Evolutionary conservation across 2,888 invertebrate species (phyloP).

Genomic region (Myathropa florea): DNA sequence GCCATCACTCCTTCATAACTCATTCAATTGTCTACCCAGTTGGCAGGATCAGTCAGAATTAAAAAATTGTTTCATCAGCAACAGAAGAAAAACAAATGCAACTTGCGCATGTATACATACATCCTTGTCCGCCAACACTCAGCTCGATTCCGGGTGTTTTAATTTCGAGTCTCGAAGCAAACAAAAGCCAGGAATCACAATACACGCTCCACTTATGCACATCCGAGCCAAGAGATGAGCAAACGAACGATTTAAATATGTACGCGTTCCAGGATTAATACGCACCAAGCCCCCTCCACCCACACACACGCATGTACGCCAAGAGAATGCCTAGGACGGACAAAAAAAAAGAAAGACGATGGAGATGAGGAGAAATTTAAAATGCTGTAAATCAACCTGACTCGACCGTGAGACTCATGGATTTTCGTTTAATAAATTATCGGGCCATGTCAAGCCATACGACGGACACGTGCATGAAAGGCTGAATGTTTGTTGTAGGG

Average conservation of each 20-base stretch:
- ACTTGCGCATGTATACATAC: neutral
- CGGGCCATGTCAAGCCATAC: slow-evolving; percentile 45
- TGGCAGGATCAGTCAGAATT: neutral
- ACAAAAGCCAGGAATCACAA: slow-evolving; percentile 23
- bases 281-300: neutral
- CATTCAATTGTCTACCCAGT: neutral
- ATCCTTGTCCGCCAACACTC: neutral
- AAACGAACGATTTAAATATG: slow-evolving; percentile 31
- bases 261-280: slow-evolving; percentile 34
- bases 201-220: slow-evolving; percentile 17
- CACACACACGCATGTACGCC: neutral
- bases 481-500: slow-evolving; percentile 5
- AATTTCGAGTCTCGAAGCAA: slow-evolving; percentile 22
- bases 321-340: neutral
- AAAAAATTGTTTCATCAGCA: neutral
- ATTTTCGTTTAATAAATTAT: slow-evolving; percentile 69
- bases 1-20: neutral
- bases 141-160: slow-evolving; percentile 10
- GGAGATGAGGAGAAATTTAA: slow-evolving; percentile 56
- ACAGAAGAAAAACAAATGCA: neutral
- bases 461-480: slow-evolving; percentile 57
- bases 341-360: neutral
- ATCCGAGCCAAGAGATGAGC: slow-evolving; percentile 23
- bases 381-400: slow-evolving; percentile 68
- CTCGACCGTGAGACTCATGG: slow-evolving; percentile 59